Evolutionary conservation across 2,888 invertebrate species (phyloP), one percentile per base, ranked within the genome.

Genomic region (Athetis lepigone): DNA sequence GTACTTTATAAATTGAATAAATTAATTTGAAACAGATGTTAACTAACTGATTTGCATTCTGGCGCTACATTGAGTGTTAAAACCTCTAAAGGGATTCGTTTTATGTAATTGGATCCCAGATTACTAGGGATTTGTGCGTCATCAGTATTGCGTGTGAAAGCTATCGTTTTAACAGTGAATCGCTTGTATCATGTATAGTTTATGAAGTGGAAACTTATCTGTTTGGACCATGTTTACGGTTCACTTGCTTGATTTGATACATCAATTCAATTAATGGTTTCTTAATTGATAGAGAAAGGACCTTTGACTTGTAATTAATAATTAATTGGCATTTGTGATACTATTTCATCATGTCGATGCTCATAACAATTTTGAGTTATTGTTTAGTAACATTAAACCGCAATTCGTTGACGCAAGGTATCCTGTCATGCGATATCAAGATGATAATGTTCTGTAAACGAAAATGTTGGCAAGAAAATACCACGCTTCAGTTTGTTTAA

Each of bases 61-160:
- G 70, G 71, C 60, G 71, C 55, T 72, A 65, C 61, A 77, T 77
- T 73, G 75, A 81, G 80, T 77, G 81, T 82, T 79, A 77, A 81
- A 81, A 82, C 77, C 77, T 81, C 69, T 80, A 72, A 74, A 77
- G 70, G 81, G 76, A 72, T 82, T 75, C 67, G 57, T 78, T 77
- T 77, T 75, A 77, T 73, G 77, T 83, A 80, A 85, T 84, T 80
- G 77, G 74, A 77, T 82, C 55, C 62, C 57, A 76, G 72, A 80
- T 81, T 85, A 78, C 73, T 63, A 63, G 69, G 65, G 74, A 77
- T 69, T 73, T 68, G 54, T 51, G 61, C 62, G 70, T 75, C 72
- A 75, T 67, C 76, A 72, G 63, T 59, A 67, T 58, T 63, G 66
- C 57, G 70, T 52, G 72, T 70, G 54, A 79, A 72, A 60, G 57